phyloP scores from a whole-genome alignment of 2,113 vertebrate species.

The Halichoeres trimaculatus region DNA sequence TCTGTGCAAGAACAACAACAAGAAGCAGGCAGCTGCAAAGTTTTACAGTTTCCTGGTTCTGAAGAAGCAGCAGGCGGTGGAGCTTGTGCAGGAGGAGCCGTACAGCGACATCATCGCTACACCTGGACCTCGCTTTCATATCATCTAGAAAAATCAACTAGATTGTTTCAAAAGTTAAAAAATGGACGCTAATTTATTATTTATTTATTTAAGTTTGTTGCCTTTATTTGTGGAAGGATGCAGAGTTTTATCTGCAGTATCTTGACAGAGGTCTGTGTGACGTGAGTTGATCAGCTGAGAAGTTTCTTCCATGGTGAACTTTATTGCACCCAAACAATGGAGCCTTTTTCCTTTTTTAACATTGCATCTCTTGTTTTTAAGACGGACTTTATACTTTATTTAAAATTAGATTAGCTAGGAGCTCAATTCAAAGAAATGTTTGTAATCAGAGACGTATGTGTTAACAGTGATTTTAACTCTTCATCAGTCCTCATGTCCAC shows the following conservation, averaged over 20 bases:
- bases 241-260: constrained; percentile 26
- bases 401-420: neutral
- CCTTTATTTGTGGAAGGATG: constrained; percentile 30
- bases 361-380: neutral
- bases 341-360: constrained; percentile 2
- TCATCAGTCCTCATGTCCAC: constrained; percentile 3
- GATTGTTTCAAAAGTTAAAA: constrained; percentile 11
- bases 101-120: constrained; percentile 97
- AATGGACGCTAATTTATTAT: constrained; percentile 15
- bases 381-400: neutral
- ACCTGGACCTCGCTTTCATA: constrained; percentile 94
- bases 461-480: neutral
- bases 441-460: neutral
- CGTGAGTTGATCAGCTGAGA: neutral
- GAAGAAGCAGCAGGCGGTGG: constrained; percentile 97
- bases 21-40: constrained; percentile 97
- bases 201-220: constrained; percentile 23
- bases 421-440: neutral
- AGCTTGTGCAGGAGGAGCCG: constrained; percentile 92
- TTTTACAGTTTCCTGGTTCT: constrained; percentile 99
- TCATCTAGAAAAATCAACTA: constrained; percentile 84
- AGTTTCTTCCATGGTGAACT: neutral
- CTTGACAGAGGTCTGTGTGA: constrained; percentile 10
- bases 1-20: constrained; percentile 94
- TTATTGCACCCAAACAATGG: neutral